Percentiles rank a stretch among this genome's conserved stretches.
Evolutionary conservation across 1,140 invertebrate species (phyloP).

Genomic region (Leptonema lineaticorne): DNA sequence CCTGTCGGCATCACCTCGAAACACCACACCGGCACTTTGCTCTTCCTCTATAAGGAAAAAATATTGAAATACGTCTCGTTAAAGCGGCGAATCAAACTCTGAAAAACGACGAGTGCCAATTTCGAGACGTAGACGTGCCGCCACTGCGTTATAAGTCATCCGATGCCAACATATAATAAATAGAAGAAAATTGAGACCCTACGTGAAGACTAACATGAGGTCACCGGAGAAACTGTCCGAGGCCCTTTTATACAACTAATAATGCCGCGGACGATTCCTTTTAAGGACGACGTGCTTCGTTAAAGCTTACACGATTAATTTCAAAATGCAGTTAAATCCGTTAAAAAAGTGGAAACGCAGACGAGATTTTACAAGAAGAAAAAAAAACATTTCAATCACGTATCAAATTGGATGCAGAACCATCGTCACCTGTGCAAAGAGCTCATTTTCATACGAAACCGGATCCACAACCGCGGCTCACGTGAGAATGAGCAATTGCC

Average conservation of each 20-base stretch:
- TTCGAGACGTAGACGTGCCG: neutral
- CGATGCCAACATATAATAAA: neutral
- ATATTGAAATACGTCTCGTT: constrained; percentile 26
- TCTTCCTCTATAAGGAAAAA: constrained; percentile 5
- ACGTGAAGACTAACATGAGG: neutral
- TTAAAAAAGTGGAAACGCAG: neutral
- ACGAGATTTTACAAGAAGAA: neutral
- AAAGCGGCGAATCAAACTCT: constrained; percentile 18
- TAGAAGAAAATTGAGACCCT: neutral
- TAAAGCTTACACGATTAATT: neutral
- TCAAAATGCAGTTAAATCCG: neutral
- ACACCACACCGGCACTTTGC: constrained; percentile 2
- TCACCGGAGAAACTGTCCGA: too few species aligned
- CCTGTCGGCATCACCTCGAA: neutral
- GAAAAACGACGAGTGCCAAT: constrained; percentile 3
- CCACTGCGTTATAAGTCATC: constrained; percentile 2
- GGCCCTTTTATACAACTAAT: too few species aligned
- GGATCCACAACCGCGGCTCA: neutral
- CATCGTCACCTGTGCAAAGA: neutral
- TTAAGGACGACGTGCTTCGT: too few species aligned
- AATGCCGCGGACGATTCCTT: too few species aligned
- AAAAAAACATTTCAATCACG: neutral
- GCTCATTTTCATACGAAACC: neutral
- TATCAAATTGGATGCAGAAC: neutral
- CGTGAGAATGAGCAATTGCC: too few species aligned